Conservation (phyloP, 2,888 invertebrate genomes). For the Halocaridina rubra region DNA sequence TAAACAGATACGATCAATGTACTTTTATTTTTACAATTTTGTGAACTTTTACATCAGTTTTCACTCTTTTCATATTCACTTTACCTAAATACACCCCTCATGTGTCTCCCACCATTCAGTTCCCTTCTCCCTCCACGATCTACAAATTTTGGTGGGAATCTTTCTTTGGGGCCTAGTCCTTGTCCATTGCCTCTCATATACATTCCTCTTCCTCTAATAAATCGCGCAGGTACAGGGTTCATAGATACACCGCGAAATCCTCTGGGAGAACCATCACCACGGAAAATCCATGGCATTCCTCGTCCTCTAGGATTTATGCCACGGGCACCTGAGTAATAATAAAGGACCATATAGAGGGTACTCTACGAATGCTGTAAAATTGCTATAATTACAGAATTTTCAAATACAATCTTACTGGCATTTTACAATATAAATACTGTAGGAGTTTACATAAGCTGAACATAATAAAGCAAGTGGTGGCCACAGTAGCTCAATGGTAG, state of each 20-base stretch:
- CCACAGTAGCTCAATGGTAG: too few relatives aligned
- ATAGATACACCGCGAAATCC: conserved; percentile 43
- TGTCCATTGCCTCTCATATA: conserved; percentile 37
- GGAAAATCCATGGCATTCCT: conserved; percentile 46
- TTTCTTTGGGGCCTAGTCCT: conserved; percentile 38
- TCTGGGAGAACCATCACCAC: conserved; percentile 51
- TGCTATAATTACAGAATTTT: too few relatives aligned
- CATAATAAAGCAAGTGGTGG: too few relatives aligned
- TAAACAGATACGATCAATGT: too few relatives aligned
- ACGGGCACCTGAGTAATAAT: conserved; percentile 32
- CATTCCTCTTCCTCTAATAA: conserved; percentile 42
- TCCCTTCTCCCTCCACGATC: conserved; percentile 54
- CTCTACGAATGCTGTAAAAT: too few relatives aligned
- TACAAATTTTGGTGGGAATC: conserved; percentile 45
- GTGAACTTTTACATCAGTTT: too few relatives aligned
- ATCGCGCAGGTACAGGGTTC: conserved; percentile 37
- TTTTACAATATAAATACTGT: too few relatives aligned
- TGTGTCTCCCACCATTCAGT: conserved; percentile 48
- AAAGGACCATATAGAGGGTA: too few relatives aligned
- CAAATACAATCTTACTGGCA: too few relatives aligned
- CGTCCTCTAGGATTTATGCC: conserved; percentile 46
- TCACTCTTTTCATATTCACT: background rate
- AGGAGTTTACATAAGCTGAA: too few relatives aligned
- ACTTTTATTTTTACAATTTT: too few relatives aligned
- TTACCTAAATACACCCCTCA: conserved; percentile 53